Base-by-base conservation (phyloP, 1,140 invertebrate genomes). In the Aphaenogaster ashmeadi region DNA sequence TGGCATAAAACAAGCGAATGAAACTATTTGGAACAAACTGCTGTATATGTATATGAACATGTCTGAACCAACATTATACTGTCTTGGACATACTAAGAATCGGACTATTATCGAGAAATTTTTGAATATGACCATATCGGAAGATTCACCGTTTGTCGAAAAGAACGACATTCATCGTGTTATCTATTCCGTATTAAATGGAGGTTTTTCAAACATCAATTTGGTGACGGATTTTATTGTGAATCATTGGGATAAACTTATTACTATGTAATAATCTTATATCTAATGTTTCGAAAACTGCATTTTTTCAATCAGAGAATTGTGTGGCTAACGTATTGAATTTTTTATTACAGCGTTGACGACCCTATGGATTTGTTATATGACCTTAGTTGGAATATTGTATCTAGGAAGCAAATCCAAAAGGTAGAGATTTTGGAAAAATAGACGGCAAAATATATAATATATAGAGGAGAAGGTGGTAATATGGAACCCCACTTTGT, bases 1-100 rank as follows among this genome's bases (percentile, higher is more conserved):
- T 15, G 87, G 66, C 7, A 33, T 80, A 44, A 60, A 69, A 21
- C 15, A 4, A 11, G 74, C 50, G 7, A 86, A 86, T 50, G 87
- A 88, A 67, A 79, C 38, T 5, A 33, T 69, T 21, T 88, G 84
- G 84, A 58, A 88, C n/a, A 58, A 67, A 21, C 2, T 74, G 9
- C 50, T 74, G 0, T 60, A 74, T 36, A 21, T 60, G 41, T 69
- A 62, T 18, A 18, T 7, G 4, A 58, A 71, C 1, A 44, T 71
- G 21, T 56, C 38, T 11, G 50, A 47, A 27, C 36, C 21, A 7
- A 56, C 52, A 11, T 9, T 62, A 7, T 9, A 27, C 8, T 60
- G 41, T 6, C 52, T 88, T 9, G 50, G 60, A 41, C 11, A 18
- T 0, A 71, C 81, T 3, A 56, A 64, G 11, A 64, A 88, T 11